Evolutionary conservation across 2,113 vertebrate species (phyloP).

Genomic region (Myocastor coypus): DNA sequence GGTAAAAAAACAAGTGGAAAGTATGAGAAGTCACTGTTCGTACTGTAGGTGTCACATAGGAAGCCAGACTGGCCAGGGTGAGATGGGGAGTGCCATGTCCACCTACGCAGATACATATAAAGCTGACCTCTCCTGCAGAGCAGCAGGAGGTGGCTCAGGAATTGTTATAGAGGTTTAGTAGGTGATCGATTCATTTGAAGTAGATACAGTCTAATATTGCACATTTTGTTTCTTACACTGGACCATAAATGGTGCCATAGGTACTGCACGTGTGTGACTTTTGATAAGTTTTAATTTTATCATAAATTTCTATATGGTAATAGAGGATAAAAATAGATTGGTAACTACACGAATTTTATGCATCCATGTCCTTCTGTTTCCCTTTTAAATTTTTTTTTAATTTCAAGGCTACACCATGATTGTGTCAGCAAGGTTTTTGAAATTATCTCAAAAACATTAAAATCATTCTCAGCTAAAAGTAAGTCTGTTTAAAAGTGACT

Average conservation of each 20-base stretch:
- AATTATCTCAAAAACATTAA: neutral
- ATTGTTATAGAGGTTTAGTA: neutral
- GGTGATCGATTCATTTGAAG: neutral
- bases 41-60: neutral
- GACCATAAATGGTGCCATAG: neutral
- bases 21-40: too few relatives aligned
- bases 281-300: neutral
- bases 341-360: neutral
- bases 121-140: too few relatives aligned
- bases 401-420: neutral
- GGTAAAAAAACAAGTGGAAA: neutral
- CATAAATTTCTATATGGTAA: neutral
- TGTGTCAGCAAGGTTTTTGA: neutral
- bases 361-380: neutral
- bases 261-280: neutral
- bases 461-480: neutral
- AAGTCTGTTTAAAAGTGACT: neutral
- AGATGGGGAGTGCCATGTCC: neutral
- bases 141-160: neutral
- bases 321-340: neutral
- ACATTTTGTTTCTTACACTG: neutral
- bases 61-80: neutral
- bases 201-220: neutral
- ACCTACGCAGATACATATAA: neutral
- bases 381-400: neutral